Conservation (phyloP, 1,140 invertebrate species). For the Pachypeltis micranthus region DNA sequence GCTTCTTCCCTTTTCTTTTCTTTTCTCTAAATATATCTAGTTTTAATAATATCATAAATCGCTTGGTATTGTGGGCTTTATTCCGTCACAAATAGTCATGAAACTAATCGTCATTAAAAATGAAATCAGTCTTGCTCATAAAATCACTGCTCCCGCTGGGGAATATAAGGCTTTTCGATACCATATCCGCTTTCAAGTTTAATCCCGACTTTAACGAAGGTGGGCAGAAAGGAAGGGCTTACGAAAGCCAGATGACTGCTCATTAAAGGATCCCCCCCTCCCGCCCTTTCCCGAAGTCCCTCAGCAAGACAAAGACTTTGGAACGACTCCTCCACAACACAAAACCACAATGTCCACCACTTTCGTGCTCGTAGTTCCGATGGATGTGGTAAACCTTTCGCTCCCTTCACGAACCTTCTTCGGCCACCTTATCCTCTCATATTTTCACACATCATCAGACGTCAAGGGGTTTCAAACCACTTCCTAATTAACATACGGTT, state of each 20-base stretch:
- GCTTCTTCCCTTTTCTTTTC: too few species aligned
- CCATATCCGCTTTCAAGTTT: too few species aligned
- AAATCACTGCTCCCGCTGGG: too few species aligned
- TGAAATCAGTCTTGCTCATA: too few species aligned
- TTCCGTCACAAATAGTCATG: too few species aligned
- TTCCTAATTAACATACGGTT: constrained; percentile 6
- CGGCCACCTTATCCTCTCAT: background rate
- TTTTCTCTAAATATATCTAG: too few species aligned
- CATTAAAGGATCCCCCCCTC: background rate
- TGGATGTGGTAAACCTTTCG: background rate
- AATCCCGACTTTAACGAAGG: too few species aligned
- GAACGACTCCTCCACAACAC: background rate
- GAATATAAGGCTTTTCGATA: too few species aligned
- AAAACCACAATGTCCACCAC: background rate
- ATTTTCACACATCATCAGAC: constrained; percentile 6
- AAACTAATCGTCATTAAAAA: too few species aligned
- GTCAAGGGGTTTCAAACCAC: background rate
- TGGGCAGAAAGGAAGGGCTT: background rate
- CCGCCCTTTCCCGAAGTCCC: background rate
- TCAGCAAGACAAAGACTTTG: background rate
- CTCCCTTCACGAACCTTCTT: background rate
- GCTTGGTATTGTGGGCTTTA: too few species aligned
- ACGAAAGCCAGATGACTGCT: background rate
- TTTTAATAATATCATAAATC: too few species aligned
- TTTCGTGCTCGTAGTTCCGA: constrained; percentile 1